Evolutionary conservation across 1,140 invertebrate species (phyloP).

Genomic region (Alviniconcha marisindica): DNA sequence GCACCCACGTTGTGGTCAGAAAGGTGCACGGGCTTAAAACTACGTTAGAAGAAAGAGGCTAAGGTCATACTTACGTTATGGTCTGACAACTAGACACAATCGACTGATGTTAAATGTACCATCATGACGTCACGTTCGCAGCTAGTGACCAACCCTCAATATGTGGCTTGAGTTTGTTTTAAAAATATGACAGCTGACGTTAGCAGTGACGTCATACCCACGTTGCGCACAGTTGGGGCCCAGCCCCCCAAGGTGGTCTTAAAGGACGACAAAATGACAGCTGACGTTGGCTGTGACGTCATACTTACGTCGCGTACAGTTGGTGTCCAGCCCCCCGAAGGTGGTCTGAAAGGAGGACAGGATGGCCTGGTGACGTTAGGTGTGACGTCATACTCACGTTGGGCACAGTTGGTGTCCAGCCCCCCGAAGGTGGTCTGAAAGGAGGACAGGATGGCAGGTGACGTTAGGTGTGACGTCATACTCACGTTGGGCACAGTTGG

Average conservation of each 20-base stretch:
- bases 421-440: slow-evolving; percentile 46
- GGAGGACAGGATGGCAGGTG: slow-evolving; percentile 44
- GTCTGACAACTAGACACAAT: too few species aligned
- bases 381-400: too few species aligned
- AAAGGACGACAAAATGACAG: slow-evolving; percentile 44
- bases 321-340: slow-evolving; percentile 47
- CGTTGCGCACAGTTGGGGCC: slow-evolving; percentile 48
- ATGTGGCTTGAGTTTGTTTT: too few species aligned
- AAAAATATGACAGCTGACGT: slow-evolving; percentile 41
- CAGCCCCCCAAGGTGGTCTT: slow-evolving; percentile 48
- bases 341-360: slow-evolving; percentile 44
- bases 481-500: slow-evolving; percentile 51
- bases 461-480: neutral
- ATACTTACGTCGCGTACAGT: slow-evolving; percentile 49
- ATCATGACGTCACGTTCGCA: too few species aligned
- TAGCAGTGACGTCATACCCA: too few species aligned
- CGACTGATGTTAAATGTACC: too few species aligned
- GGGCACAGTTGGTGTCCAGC: slow-evolving; percentile 47
- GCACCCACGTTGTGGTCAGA: too few species aligned
- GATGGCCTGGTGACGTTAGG: slow-evolving; percentile 43
- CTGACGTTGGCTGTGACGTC: neutral
- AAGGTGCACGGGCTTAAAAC: too few species aligned
- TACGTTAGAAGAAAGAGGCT: too few species aligned
- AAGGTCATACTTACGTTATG: slow-evolving; percentile 46
- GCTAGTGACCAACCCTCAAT: slow-evolving; percentile 43